These are phyloP conservation scores for Sebastes matsubarae DNA, from an alignment of 2,797 vertebrate species.

Conservation along the genomic window DNA sequence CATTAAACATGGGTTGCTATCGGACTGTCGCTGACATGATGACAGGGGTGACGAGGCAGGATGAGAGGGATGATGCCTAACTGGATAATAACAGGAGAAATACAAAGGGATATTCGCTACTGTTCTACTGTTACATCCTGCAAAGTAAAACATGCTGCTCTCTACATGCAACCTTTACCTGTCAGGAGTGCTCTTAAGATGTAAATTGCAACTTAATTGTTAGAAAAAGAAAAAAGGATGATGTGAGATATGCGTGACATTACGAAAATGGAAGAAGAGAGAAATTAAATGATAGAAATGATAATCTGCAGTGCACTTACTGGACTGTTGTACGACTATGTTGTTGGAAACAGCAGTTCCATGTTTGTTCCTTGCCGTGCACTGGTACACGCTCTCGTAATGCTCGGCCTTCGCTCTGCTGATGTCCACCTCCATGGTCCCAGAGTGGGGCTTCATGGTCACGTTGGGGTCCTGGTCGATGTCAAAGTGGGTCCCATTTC, in stretches of 20 bases:
- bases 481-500: constrained; percentile 95
- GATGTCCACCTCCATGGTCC: constrained; percentile 93
- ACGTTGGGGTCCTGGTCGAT: constrained; percentile 89
- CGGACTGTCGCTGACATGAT: constrained; percentile 15
- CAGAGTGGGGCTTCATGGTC: constrained; percentile 89
- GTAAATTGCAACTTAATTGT: constrained; percentile 72
- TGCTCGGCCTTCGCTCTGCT: constrained; percentile 89
- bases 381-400: constrained; percentile 95
- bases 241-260: constrained; percentile 14
- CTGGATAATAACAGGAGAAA: constrained; percentile 32
- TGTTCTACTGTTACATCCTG: constrained; percentile 1
- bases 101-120: constrained; percentile 29
- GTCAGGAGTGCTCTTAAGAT: constrained; percentile 70
- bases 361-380: constrained; percentile 91
- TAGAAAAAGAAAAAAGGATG: constrained; percentile 42
- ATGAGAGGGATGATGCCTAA: constrained; percentile 31
- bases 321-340: constrained; percentile 91
- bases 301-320: constrained; percentile 78
- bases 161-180: constrained; percentile 67
- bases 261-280: constrained; percentile 15
- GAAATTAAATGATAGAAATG: background rate
- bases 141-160: constrained; percentile 47
- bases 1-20: constrained; percentile 25
- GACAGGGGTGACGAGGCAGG: constrained; percentile 34
- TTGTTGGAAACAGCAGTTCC: constrained; percentile 94